A percentile compares a stretch with the other conserved stretches of the same genome.
These are phyloP conservation scores for Coreius guichenoti DNA, from an alignment of 2,797 vertebrate species.

Conservation along the genomic window DNA sequence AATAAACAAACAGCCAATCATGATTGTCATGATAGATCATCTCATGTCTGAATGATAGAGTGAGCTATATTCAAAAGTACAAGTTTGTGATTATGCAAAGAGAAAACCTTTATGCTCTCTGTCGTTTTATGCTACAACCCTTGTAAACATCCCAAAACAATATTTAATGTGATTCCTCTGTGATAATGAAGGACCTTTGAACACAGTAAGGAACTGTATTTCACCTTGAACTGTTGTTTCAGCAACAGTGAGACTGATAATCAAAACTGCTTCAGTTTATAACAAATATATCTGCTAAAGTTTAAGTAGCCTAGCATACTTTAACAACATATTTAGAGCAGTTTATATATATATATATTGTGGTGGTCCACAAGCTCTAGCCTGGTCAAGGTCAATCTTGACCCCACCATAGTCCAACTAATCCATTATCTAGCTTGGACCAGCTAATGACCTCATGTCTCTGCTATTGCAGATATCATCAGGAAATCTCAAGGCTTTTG, in stretches of 20 bases:
- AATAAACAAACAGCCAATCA: background rate
- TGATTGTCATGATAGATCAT: background rate
- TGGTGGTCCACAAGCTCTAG: background rate
- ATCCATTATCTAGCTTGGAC: background rate
- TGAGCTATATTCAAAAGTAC: background rate
- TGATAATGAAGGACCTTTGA: background rate
- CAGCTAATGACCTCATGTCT: background rate
- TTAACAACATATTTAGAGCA: background rate
- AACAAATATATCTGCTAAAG: background rate
- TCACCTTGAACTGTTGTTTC: constrained; percentile 2
- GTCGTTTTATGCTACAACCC: background rate
- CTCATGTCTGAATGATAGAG: background rate
- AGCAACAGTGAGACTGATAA: background rate
- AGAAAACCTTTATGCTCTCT: background rate
- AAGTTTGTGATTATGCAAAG: background rate
- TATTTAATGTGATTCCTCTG: constrained; percentile 1
- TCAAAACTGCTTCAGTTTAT: background rate
- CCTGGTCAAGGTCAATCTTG: background rate
- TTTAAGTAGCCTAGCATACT: background rate
- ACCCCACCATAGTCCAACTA: background rate
- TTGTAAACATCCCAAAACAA: background rate
- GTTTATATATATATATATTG: too few relatives aligned
- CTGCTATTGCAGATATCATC: background rate
- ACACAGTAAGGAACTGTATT: constrained; percentile 7
- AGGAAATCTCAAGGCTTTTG: background rate